A percentile compares a stretch with the other conserved stretches of the same genome.
phyloP scores from a whole-genome alignment of 2,113 vertebrate species.

The Pseudopipra pipra region DNA sequence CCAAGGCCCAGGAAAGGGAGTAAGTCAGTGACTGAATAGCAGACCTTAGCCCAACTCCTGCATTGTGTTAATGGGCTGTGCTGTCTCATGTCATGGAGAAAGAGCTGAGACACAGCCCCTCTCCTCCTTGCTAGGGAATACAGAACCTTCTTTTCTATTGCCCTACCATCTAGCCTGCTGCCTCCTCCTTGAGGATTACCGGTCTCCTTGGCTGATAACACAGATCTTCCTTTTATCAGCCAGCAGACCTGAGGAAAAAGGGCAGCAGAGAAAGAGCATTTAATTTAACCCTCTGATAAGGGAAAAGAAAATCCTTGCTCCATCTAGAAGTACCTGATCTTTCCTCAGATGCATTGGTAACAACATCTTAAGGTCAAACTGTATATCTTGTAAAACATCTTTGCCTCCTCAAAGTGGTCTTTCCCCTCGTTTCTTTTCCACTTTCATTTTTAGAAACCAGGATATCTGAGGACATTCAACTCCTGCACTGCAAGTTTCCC shows the following conservation, averaged over 20 bases:
- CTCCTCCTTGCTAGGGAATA: background rate
- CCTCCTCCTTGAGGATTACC: background rate
- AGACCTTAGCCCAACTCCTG: background rate
- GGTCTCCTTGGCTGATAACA: conserved; percentile 2
- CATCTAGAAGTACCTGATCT: conserved; percentile 47
- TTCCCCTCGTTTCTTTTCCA: background rate
- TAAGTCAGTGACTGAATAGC: background rate
- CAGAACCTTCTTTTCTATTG: background rate
- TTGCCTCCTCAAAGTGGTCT: conserved; percentile 49
- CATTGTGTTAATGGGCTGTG: background rate
- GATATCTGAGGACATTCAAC: conserved; percentile 3
- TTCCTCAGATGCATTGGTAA: conserved; percentile 40
- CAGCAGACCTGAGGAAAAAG: background rate
- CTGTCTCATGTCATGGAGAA: background rate
- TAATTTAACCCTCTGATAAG: conserved; percentile 72
- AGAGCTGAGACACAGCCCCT: background rate
- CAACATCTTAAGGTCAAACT: conserved; percentile 71
- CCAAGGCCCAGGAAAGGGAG: background rate
- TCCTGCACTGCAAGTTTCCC: background rate
- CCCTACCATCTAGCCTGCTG: background rate
- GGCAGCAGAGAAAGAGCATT: conserved; percentile 42
- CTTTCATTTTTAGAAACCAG: conserved; percentile 40
- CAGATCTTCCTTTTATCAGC: conserved; percentile 51
- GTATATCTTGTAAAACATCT: conserved; percentile 68
- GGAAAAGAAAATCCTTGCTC: conserved; percentile 44